Conservation (phyloP, 2,797 vertebrate genomes). For the Acanthurus lineatus region DNA sequence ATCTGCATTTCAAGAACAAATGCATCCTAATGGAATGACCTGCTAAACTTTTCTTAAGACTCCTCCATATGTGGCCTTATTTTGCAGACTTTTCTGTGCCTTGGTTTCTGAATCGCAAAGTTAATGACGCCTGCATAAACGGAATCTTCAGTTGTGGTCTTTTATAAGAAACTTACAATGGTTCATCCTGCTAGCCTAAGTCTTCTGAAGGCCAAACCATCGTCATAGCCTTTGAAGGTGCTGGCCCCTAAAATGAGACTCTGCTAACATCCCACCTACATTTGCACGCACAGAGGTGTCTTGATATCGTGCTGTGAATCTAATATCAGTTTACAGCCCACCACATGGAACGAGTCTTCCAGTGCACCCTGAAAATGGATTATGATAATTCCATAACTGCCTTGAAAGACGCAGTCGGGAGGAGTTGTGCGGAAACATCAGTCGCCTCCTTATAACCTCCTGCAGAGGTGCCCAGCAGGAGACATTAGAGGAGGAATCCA, state of each 20-base stretch:
- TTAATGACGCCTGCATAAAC: background rate
- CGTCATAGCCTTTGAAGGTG: slow-evolving; percentile 41
- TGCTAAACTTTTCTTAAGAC: background rate
- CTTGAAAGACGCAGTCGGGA: slow-evolving; percentile 43
- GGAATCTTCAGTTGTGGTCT: slow-evolving; percentile 2
- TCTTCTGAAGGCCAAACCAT: slow-evolving; percentile 23
- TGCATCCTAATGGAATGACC: background rate
- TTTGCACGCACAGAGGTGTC: slow-evolving; percentile 54
- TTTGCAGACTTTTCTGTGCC: background rate
- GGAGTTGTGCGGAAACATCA: slow-evolving; percentile 55
- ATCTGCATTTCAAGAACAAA: slow-evolving; percentile 43
- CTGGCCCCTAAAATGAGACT: slow-evolving; percentile 20
- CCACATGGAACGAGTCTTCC: slow-evolving; percentile 55
- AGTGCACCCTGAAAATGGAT: slow-evolving; percentile 75
- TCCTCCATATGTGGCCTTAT: background rate
- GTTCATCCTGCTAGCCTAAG: background rate
- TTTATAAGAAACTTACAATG: slow-evolving; percentile 6
- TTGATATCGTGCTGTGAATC: slow-evolving; percentile 68
- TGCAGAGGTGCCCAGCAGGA: slow-evolving; percentile 59
- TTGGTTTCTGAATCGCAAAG: slow-evolving; percentile 3
- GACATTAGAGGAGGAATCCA: slow-evolving; percentile 40
- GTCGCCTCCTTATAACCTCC: slow-evolving; percentile 51
- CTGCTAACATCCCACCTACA: slow-evolving; percentile 37
- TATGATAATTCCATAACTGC: slow-evolving; percentile 75
- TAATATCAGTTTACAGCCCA: slow-evolving; percentile 77